phyloP scores from a whole-genome alignment of 2,888 invertebrate genomes.

The Iselma pallidipennis region DNA sequence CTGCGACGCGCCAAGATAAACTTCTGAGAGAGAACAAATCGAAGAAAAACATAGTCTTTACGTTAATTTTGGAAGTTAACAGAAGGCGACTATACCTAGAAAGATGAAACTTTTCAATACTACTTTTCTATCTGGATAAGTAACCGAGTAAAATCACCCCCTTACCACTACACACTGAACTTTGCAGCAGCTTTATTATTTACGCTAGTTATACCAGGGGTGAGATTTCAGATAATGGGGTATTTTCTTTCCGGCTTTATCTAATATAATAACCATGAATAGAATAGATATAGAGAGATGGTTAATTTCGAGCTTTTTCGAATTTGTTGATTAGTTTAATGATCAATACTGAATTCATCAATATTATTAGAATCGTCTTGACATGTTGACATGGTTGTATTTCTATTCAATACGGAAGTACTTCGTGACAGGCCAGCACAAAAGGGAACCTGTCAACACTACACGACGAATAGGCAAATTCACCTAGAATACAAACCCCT shows the following conservation, averaged over 20 bases:
- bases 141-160: background rate
- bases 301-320: too few relatives aligned
- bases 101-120: background rate
- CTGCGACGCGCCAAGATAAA: conserved; percentile 13
- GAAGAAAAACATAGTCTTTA: background rate
- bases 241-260: background rate
- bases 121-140: background rate
- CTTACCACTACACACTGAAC: too few relatives aligned
- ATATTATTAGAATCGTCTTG: background rate
- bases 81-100: background rate
- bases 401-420: background rate
- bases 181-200: background rate
- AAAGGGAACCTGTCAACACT: background rate
- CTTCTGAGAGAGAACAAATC: background rate
- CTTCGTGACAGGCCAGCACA: background rate
- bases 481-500: conserved; percentile 18
- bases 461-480: background rate
- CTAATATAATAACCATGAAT: background rate
- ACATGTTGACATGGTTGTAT: background rate
- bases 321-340: too few relatives aligned
- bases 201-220: background rate
- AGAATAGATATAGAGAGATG: background rate
- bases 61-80: background rate
- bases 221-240: background rate
- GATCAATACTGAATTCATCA: too few relatives aligned